These are phyloP conservation scores for Drosophila meridionalis DNA, from an alignment of 2,888 invertebrate species.

Conservation along the genomic window DNA sequence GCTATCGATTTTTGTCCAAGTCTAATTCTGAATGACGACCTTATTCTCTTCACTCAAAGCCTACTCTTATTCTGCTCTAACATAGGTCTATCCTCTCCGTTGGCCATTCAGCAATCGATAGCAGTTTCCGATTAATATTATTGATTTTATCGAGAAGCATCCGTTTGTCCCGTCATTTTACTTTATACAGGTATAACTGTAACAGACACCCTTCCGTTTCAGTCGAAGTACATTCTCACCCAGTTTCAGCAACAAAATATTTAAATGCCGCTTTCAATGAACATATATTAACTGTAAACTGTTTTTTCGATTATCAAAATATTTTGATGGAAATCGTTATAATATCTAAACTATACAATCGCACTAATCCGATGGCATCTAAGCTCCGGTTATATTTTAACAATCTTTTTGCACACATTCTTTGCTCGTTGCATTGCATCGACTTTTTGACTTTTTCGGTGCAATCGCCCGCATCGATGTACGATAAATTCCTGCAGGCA, in stretches of 20 bases:
- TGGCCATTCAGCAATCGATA: too few species aligned
- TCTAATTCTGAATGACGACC: too few species aligned
- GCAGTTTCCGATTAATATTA: too few species aligned
- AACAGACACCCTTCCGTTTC: too few species aligned
- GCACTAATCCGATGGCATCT: not conserved
- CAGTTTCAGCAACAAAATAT: not conserved
- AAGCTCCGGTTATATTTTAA: not conserved
- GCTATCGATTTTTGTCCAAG: too few species aligned
- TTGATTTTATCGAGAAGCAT: too few species aligned
- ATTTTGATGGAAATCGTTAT: not conserved
- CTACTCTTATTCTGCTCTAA: too few species aligned
- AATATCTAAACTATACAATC: not conserved
- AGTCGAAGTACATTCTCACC: not conserved
- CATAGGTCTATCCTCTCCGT: too few species aligned
- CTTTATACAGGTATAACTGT: too few species aligned
- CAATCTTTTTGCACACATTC: not conserved
- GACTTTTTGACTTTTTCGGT: not conserved
- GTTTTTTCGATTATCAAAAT: not conserved
- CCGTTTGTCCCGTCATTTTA: too few species aligned
- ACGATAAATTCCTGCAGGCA: constrained; percentile 7
- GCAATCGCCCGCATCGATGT: constrained; percentile 8
- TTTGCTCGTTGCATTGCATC: not conserved
- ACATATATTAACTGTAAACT: not conserved
- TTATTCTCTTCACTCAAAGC: too few species aligned
- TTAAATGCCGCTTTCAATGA: not conserved